phyloP scores from a whole-genome alignment of 2,797 vertebrate species.

The Manis pentadactyla region DNA sequence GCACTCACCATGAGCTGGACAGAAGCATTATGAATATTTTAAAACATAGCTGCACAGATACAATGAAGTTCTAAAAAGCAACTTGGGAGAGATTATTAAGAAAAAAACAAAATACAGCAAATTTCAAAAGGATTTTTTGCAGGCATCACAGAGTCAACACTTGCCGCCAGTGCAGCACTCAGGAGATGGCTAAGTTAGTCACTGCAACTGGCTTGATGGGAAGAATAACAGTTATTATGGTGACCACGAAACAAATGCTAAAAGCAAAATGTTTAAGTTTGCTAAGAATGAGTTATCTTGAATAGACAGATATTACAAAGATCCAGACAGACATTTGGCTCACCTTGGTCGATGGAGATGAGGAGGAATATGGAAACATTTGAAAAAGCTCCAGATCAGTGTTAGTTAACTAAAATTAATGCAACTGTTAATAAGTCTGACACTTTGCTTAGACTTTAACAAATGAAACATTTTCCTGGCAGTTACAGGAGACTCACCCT shows the following conservation, averaged over 20 bases:
- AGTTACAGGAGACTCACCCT: constrained; percentile 32
- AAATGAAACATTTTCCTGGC: constrained; percentile 10
- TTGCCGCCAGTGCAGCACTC: not conserved
- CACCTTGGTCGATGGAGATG: not conserved
- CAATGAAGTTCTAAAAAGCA: constrained; percentile 41
- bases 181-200: constrained; percentile 44
- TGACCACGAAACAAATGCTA: constrained; percentile 70
- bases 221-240: constrained; percentile 47
- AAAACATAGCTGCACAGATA: constrained; percentile 40
- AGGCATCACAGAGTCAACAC: not conserved
- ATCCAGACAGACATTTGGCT: not conserved
- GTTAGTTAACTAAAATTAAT: constrained; percentile 39
- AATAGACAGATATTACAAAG: constrained; percentile 11
- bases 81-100: not conserved
- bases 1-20: not conserved
- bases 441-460: not conserved
- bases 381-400: not conserved
- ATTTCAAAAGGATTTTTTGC: constrained; percentile 63
- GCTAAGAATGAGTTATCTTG: constrained; percentile 46
- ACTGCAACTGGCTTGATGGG: not conserved
- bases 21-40: not conserved
- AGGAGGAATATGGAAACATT: not conserved
- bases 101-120: constrained; percentile 45
- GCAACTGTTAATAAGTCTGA: not conserved
- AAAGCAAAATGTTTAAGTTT: constrained; percentile 38